These are phyloP conservation scores for Ennomos erosarius DNA, from an alignment of 2,888 invertebrate species.

Conservation along the genomic window DNA sequence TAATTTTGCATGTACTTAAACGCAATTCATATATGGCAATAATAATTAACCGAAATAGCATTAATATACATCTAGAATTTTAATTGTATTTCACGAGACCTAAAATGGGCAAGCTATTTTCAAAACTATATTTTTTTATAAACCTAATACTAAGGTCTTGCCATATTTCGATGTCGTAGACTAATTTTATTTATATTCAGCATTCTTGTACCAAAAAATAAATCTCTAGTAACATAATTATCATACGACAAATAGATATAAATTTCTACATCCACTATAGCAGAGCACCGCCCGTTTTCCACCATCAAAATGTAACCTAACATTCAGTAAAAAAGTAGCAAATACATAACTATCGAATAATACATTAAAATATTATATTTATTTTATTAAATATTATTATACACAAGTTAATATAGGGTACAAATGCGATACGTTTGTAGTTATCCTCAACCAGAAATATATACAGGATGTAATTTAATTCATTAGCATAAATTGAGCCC, in stretches of 20 bases:
- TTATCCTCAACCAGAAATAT: background rate
- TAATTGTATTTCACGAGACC: background rate
- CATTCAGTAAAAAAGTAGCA: conserved; percentile 11
- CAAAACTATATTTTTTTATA: background rate
- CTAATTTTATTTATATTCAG: too few species aligned
- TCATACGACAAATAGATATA: too few species aligned
- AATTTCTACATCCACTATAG: too few species aligned
- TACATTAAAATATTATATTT: background rate
- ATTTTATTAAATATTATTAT: background rate
- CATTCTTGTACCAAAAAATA: conserved; percentile 19
- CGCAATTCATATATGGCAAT: conserved; percentile 10
- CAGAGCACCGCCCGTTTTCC: too few species aligned
- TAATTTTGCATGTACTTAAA: background rate
- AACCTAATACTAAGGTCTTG: background rate
- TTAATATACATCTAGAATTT: background rate
- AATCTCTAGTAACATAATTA: conserved; percentile 12
- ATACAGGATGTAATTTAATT: too few species aligned
- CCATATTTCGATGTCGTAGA: too few species aligned
- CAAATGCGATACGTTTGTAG: conserved; percentile 8
- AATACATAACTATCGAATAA: conserved; percentile 8
- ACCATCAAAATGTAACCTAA: conserved; percentile 1
- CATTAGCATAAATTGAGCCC: too few species aligned
- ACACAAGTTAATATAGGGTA: background rate
- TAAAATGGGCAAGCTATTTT: conserved; percentile 3
- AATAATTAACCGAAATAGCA: background rate